Evolutionary conservation across 2,888 invertebrate species (phyloP).

Genomic region (Strigamia maritima): DNA sequence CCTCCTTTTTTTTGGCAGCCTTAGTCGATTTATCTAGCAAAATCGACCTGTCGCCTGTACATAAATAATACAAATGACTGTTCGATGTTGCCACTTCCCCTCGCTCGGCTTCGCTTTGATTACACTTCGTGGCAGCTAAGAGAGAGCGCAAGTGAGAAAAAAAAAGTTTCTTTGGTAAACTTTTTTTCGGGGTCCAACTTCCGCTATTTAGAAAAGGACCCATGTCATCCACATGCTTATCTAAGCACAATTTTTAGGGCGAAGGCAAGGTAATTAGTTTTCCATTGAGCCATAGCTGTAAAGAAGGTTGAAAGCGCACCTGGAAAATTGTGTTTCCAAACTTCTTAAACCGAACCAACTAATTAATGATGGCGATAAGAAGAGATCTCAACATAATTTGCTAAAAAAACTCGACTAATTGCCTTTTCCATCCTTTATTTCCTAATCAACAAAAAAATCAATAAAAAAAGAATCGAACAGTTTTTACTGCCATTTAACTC

Average conservation of each 20-base stretch:
- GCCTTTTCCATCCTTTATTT: neutral
- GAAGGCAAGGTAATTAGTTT: conserved; percentile 18
- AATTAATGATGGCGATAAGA: conserved; percentile 2
- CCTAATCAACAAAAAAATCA: neutral
- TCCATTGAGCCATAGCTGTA: neutral
- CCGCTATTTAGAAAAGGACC: neutral
- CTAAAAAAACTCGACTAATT: neutral
- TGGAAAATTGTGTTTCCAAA: conserved; percentile 1
- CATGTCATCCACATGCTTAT: conserved; percentile 17
- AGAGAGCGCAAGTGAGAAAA: neutral
- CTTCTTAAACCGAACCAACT: neutral
- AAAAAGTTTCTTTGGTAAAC: neutral
- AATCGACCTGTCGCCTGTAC: conserved; percentile 22
- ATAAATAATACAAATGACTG: conserved; percentile 34
- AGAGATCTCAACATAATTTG: neutral
- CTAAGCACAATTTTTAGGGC: neutral
- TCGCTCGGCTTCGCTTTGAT: conserved; percentile 1
- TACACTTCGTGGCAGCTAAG: neutral
- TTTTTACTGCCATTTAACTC: neutral
- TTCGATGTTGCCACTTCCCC: conserved; percentile 30
- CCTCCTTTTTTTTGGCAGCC: conserved; percentile 1
- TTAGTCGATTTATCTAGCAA: conserved; percentile 13
- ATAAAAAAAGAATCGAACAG: neutral
- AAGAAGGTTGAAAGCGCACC: neutral
- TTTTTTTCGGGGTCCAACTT: neutral